Base-by-base conservation (phyloP, 2,113 vertebrate species). In the Psephotus haematonotus region DNA sequence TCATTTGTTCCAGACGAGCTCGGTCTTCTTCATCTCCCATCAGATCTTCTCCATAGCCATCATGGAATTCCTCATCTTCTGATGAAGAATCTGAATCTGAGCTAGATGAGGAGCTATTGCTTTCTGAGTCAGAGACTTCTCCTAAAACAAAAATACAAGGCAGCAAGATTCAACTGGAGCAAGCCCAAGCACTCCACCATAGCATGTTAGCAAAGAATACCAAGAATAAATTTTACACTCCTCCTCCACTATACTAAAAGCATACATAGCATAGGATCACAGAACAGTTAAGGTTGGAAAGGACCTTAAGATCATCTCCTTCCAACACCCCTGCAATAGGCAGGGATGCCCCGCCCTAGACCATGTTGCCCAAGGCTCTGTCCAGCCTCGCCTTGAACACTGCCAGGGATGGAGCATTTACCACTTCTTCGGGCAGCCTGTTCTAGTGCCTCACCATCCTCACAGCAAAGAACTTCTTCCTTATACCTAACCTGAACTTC, bases 1-100 rank as follows among this genome's bases (percentile, higher is more conserved):
- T 99, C 99, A 99, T 99, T 98, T 99, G 99, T 84, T 99, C 99
- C 94, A 99, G 98, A 8, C 99, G 98, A 72, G 99, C 99, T 87
- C 99, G 83, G 93, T 99, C 99, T 95, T 99, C 99, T 31, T 99
- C 99, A 85, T 99, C 99, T 49, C 99, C 99, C 99, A 99, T 99
- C 84, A 99, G 95, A 89, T 99, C 99, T 53, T 99, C 99, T 60
- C 99, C 99, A 35, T 99, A 99, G 28, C 99, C 99, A 88, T 99
- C 99, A 49, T 98, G 98, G 95, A 99, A 99, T 80, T 99, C 99
- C 33, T 99, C 99, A 74, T 99, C 99, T 97, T 99, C 99, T 2
- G 99, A 99, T 9, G 99, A 99, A 57, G 99, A 99, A 86, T 99
- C 99, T 3, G 99, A 99, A 94, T 99, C 99, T 2, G 99, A 99